Conservation (phyloP, 2,113 vertebrate species). For the Myiozetetes cayanensis region DNA sequence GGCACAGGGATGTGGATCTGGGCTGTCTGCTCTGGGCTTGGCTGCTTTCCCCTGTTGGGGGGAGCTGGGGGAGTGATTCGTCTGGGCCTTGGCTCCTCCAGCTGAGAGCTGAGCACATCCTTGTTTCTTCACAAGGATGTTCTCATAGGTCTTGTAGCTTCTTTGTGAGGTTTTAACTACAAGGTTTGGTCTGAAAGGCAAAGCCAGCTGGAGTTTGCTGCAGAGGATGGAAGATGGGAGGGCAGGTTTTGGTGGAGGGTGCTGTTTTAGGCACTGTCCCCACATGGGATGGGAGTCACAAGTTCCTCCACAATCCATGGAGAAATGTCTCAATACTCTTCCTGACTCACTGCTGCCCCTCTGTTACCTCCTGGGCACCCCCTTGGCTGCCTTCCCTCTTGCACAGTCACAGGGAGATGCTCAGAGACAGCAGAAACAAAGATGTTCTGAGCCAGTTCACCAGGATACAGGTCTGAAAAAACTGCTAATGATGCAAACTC, state of each 20-base stretch:
- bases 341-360: background rate
- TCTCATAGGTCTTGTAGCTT: background rate
- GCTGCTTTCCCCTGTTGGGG: background rate
- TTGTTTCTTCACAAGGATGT: background rate
- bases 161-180: background rate
- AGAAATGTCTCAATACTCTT: background rate
- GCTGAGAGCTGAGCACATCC: fast-evolving
- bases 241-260: background rate
- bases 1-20: background rate
- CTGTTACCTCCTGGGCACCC: background rate
- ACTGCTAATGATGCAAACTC: conserved; percentile 37
- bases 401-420: background rate
- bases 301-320: background rate
- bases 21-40: background rate
- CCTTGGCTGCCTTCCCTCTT: background rate
- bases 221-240: background rate
- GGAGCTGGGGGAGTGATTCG: fast-evolving
- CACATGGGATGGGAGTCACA: fast-evolving
- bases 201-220: background rate
- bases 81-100: background rate
- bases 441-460: background rate
- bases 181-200: background rate
- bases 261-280: background rate
- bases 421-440: background rate
- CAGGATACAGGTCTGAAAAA: background rate